Conservation (phyloP, 2,888 invertebrate species). For the Pelosia muscerda region DNA sequence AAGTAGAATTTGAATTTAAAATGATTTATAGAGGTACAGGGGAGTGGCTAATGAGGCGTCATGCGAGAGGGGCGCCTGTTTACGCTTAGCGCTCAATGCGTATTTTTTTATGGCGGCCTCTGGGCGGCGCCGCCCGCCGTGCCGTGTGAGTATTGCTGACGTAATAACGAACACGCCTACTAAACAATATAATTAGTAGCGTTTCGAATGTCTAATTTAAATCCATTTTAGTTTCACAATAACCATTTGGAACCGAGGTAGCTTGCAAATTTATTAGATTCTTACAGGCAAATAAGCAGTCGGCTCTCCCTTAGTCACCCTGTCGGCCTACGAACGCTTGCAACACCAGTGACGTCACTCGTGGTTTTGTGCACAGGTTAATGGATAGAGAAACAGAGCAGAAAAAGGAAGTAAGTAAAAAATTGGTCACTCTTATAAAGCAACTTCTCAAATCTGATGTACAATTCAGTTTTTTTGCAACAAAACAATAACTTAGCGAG, state of each 20-base stretch:
- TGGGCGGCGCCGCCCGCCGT: conserved; percentile 64
- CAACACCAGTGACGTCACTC: neutral
- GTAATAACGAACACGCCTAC: conserved; percentile 68
- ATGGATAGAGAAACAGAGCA: neutral
- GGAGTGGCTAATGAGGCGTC: conserved; percentile 86
- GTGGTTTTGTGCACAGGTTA: no score
- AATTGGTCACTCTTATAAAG: neutral
- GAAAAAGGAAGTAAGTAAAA: neutral
- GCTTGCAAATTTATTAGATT: neutral
- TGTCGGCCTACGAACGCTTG: neutral
- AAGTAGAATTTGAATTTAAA: conserved; percentile 87
- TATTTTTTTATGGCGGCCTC: conserved; percentile 72
- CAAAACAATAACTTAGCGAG: no score
- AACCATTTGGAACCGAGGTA: neutral
- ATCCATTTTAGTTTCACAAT: conserved; percentile 1
- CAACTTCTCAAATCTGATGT: neutral
- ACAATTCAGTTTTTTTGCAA: no score
- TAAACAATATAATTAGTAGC: conserved; percentile 55
- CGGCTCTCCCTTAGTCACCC: neutral
- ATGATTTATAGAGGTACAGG: conserved; percentile 85
- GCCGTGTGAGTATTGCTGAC: conserved; percentile 57
- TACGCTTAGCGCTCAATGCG: conserved; percentile 70
- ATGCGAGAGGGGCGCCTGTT: conserved; percentile 84
- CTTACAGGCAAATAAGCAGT: neutral
- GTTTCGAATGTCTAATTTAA: conserved; percentile 15